Evolutionary conservation across 1,140 invertebrate species (phyloP), one percentile per base, ranked within the genome.

Genomic region (Helicorthomorpha holstii): DNA sequence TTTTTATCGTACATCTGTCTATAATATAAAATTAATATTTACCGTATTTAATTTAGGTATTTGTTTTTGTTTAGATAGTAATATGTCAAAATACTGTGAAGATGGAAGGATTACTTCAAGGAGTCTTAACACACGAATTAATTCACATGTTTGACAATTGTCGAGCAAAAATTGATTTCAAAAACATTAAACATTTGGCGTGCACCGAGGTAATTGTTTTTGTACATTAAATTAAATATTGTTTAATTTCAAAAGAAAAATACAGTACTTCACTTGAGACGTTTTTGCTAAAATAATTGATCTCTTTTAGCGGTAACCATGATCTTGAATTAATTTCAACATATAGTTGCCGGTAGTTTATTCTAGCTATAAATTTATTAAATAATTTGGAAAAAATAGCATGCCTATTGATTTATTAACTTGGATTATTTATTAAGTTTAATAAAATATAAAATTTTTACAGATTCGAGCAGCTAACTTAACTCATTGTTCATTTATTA

Each of bases 71-170:
- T 43, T 65, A 93, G 80, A 79, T 95, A 54, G 81, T 97, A 4
- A 73, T 96, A 12, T 97, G 91, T 61, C 85, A 94, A 64, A 96
- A 97, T 73, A 76, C 77, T 48, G 77, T 78, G 16, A 72, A 60
- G 45, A 72, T 67, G 38, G 66, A 77, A 64, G 74, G 75, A 3
- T 72, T 77, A 59, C 76, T 90, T 1, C 80, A 84, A 65, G 79
- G 79, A 53, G 81, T 90, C 4, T 62, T 97, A 2, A 76, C 80
- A 1, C 93, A 97, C 67, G 93, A 97, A 69, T 77, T 97, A 73
- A 81, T 95, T 42, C 93, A 97, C 66, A 94, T 95, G 85, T 96
- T 93, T 67, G 93, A 97, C 66, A 85, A 81, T 61, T 97, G 92
- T 67, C 75, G 78, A 43, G 83, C 90, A 57, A 77, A 95, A 50